phyloP scores from a whole-genome alignment of 2,113 vertebrate genomes.

The Nycticryphes semicollaris region DNA sequence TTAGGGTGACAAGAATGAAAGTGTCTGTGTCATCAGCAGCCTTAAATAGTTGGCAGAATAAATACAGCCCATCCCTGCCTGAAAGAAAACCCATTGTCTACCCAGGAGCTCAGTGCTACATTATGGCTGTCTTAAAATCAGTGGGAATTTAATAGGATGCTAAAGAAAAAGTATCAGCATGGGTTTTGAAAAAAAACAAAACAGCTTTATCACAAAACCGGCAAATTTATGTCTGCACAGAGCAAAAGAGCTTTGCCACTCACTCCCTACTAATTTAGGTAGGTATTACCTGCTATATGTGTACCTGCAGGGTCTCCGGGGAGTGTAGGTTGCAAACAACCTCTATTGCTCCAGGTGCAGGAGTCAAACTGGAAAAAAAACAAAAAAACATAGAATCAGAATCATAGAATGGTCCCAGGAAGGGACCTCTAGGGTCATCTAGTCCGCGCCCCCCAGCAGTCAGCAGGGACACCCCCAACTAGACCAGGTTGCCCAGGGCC shows the following conservation, averaged over 20 bases:
- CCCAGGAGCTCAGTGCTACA: not conserved
- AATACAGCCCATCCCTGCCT: not conserved
- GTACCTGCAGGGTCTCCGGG: not conserved
- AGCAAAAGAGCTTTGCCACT: not conserved
- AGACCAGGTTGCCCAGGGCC: too few relatives aligned
- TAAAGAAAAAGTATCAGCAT: not conserved
- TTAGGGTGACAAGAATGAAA: not conserved
- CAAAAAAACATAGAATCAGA: too few relatives aligned
- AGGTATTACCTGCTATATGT: not conserved
- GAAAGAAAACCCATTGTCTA: not conserved
- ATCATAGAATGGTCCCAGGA: too few relatives aligned
- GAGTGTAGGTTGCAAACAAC: not conserved
- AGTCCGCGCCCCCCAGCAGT: too few relatives aligned
- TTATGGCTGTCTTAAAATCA: not conserved
- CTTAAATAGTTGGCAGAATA: not conserved
- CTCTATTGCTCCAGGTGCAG: not conserved
- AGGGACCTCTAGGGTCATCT: too few relatives aligned
- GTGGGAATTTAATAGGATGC: not conserved
- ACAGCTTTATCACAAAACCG: not conserved
- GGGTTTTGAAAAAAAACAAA: not conserved
- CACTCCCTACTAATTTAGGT: not conserved
- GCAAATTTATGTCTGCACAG: not conserved
- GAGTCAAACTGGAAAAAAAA: not conserved
- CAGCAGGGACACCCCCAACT: too few relatives aligned
- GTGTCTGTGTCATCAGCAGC: not conserved